These are phyloP conservation scores for Halocynthia aurantium DNA, from an alignment of 23 tunicate species.

Conservation along the genomic window DNA sequence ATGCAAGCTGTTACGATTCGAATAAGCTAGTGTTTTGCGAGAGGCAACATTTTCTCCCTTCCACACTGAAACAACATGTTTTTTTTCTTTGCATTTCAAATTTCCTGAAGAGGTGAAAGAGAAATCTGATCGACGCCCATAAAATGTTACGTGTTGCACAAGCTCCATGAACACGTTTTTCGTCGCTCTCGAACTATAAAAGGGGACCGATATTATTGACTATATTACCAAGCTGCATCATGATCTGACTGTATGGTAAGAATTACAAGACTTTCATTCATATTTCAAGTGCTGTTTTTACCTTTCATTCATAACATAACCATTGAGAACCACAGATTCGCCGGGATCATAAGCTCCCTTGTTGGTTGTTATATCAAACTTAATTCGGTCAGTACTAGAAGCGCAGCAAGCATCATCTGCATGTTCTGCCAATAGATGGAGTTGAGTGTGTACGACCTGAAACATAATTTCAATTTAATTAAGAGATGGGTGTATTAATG, in stretches of 20 bases:
- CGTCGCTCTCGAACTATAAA: constrained; percentile 4
- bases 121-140: constrained; percentile 34
- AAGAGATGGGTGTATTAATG: neutral
- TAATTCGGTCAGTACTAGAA: neutral
- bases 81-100: constrained; percentile 29
- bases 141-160: constrained; percentile 23
- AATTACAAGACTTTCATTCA: too few species aligned
- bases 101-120: constrained; percentile 31
- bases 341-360: constrained; percentile 34
- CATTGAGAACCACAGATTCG: constrained; percentile 25
- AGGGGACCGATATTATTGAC: neutral
- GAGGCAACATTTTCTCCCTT: neutral
- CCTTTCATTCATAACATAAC: constrained; percentile 41
- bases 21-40: constrained; percentile 10
- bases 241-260: too few species aligned
- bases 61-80: constrained; percentile 14
- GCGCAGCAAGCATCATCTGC: constrained; percentile 26
- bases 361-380: constrained; percentile 23
- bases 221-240: too few species aligned
- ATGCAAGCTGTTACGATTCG: constrained; percentile 16
- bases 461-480: neutral
- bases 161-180: constrained; percentile 10
- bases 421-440: constrained; percentile 6
- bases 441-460: constrained; percentile 2
- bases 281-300: constrained; percentile 3